These are phyloP conservation scores for Yoshiicerus persimilis DNA, from an alignment of 1,140 invertebrate genomes.

Conservation along the genomic window DNA sequence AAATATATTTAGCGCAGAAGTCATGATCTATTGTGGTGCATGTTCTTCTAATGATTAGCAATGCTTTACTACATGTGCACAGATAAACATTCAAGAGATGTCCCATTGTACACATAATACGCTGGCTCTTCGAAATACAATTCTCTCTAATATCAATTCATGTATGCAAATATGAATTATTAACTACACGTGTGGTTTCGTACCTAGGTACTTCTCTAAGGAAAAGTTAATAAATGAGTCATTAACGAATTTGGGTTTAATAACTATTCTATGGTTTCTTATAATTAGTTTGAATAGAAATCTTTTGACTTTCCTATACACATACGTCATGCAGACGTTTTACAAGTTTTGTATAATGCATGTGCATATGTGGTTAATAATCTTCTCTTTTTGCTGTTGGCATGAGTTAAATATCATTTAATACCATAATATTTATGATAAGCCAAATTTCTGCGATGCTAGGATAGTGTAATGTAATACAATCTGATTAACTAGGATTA, in stretches of 20 bases:
- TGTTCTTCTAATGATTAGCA: too few species aligned
- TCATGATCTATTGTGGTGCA: not conserved
- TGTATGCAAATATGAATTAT: too few species aligned
- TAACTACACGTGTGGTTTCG: too few species aligned
- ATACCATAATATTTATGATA: not conserved
- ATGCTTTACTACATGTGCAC: too few species aligned
- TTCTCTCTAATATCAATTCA: too few species aligned
- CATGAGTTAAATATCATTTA: not conserved
- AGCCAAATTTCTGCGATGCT: not conserved
- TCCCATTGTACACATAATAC: too few species aligned
- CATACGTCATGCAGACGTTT: too few species aligned
- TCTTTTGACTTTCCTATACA: not conserved
- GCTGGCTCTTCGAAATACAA: too few species aligned
- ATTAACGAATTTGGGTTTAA: not conserved
- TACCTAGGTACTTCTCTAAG: not conserved
- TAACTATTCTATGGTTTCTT: too few species aligned
- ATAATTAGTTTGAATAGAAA: not conserved
- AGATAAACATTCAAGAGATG: too few species aligned
- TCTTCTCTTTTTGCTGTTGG: not conserved
- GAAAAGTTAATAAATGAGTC: not conserved
- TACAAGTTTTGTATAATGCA: too few species aligned
- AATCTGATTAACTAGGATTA: not conserved
- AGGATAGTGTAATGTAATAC: not conserved
- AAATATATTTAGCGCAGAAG: not conserved
- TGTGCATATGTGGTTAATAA: too few species aligned